Evolutionary conservation across 2,888 invertebrate genomes (phyloP).

Genomic region (Entomobrya proxima): DNA sequence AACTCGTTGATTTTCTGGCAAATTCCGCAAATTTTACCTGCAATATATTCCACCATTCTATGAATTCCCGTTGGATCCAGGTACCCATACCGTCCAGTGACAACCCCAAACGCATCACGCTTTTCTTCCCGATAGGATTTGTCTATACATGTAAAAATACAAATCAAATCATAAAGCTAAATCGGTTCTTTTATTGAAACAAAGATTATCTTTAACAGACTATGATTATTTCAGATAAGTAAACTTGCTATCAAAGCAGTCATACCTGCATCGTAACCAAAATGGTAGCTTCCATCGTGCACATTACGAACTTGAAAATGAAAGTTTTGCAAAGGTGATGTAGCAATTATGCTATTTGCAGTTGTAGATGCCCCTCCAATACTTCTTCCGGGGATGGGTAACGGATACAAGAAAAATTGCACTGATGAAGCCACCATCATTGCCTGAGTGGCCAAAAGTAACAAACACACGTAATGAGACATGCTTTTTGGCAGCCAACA

Average conservation of each 20-base stretch:
- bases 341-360: not conserved
- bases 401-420: conserved; percentile 58
- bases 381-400: conserved; percentile 52
- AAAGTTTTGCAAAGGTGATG: conserved; percentile 44
- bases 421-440: conserved; percentile 37
- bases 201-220: no score
- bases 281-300: conserved; percentile 67
- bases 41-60: conserved; percentile 82
- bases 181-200: no score
- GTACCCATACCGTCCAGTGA: conserved; percentile 85
- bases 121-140: conserved; percentile 85
- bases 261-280: conserved; percentile 69
- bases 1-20: no score
- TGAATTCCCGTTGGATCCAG: conserved; percentile 82
- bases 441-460: conserved; percentile 43
- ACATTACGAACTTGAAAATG: conserved; percentile 67
- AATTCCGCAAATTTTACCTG: no score
- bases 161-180: conserved; percentile 27
- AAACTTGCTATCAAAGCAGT: no score
- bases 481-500: not conserved
- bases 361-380: not conserved
- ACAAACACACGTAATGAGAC: not conserved
- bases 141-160: conserved; percentile 76
- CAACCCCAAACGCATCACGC: conserved; percentile 84
- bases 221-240: no score